Evolutionary conservation across 2,797 vertebrate species (phyloP).

Genomic region (Anguilla pacifica): DNA sequence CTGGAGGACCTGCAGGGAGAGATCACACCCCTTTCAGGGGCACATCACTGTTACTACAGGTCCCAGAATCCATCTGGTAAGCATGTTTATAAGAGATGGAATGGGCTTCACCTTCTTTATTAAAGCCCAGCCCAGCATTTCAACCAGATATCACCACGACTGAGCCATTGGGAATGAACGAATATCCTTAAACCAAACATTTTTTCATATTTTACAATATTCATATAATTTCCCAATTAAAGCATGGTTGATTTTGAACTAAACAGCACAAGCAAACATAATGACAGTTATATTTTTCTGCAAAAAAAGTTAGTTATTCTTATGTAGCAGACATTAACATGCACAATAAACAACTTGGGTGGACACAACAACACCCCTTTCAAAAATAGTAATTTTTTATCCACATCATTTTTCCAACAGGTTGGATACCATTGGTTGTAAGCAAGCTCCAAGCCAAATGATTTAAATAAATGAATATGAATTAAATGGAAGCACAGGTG

Average conservation of each 20-base stretch:
- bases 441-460: neutral
- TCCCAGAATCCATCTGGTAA: constrained; percentile 9
- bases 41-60: constrained; percentile 26
- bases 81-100: neutral
- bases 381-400: neutral
- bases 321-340: neutral
- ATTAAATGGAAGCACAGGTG: neutral
- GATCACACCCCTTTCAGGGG: constrained; percentile 24
- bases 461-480: neutral
- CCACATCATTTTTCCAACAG: neutral
- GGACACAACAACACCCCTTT: neutral
- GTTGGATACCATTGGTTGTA: neutral
- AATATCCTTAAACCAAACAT: neutral
- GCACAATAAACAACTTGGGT: neutral
- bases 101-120: neutral
- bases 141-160: neutral
- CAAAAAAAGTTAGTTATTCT: neutral
- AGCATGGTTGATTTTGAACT: neutral
- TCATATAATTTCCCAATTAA: neutral
- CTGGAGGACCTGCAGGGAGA: constrained; percentile 57
- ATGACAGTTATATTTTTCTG: neutral
- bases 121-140: neutral
- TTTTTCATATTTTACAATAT: neutral
- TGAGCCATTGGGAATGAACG: neutral
- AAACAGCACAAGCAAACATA: neutral